Base-by-base conservation (phyloP, 1,140 invertebrate genomes). In the Acyrthosiphon pisum region DNA sequence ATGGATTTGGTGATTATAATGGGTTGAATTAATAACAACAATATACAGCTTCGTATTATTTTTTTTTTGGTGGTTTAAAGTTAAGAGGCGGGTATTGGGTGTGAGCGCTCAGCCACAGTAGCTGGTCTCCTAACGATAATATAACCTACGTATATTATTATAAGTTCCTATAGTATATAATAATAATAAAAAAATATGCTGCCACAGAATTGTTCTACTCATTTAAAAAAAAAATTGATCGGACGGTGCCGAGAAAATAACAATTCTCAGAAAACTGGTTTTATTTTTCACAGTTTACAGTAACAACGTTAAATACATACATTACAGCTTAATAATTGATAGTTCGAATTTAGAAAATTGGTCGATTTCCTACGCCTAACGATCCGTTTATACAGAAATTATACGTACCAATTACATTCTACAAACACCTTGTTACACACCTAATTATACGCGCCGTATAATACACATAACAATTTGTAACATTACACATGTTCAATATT, bases 371-470 rank as follows among this genome's bases (percentile, higher is more conserved):
- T 30, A 18, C 46, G 46, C 48, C 35, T 30, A 87, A 48, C 46
- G 86, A 35, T n/a, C 11, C 86, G 18, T 48, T 87, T 87, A 35
- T 48, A 48, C 6, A 1, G 20, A 87, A 48, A 87, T 48, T 48
- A 48, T 50, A 87, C 44, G 30, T 46, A 48, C 44, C 86, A 87
- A 87, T 87, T 87, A 87, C 44, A n/a, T 48, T 87, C 26, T 48
- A 87, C 46, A 87, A 87, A 87, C 86, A 87, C 86, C 20, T 87
- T 87, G 84, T 88, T 89, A 56, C 41, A 87, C 86, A 2, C 30
- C 86, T 87, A 87, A 87, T 87, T 87, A 87, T 48, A 44, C 23
- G 83, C 37, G 6, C 60, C 1, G 41, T n/a, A 48, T 87, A n/a
- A 8, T 87, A n/a, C 30, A 48, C 30, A 30, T n/a, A 18, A 76